Evolutionary conservation across 2,888 invertebrate species (phyloP).

Genomic region (Horisme vitalbata): DNA sequence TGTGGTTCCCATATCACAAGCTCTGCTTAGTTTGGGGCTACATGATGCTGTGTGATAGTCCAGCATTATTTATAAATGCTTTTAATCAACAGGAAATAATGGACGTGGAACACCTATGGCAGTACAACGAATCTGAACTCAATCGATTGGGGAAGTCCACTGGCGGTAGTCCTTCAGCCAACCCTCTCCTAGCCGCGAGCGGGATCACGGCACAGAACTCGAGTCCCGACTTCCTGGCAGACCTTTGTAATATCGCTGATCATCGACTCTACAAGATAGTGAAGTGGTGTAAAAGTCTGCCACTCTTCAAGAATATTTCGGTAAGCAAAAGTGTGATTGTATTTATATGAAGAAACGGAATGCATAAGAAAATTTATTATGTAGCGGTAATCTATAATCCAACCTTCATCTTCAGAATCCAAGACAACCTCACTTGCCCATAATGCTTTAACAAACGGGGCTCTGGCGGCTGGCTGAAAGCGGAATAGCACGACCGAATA

Average conservation of each 20-base stretch:
- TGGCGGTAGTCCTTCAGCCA: constrained; percentile 65
- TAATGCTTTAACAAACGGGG: too few species aligned
- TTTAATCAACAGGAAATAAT: constrained; percentile 91
- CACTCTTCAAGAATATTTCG: constrained; percentile 97
- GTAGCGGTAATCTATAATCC: too few species aligned
- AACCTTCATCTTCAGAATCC: too few species aligned
- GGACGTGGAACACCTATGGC: constrained; percentile 98
- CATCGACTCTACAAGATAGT: constrained; percentile 98
- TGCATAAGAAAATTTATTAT: too few species aligned
- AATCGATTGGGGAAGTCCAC: constrained; percentile 83
- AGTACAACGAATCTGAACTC: constrained; percentile 93
- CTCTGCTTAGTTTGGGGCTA: too few species aligned
- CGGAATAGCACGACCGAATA: too few species aligned
- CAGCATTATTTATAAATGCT: constrained; percentile 5
- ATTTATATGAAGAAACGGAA: too few species aligned
- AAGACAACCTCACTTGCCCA: too few species aligned
- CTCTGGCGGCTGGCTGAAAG: too few species aligned
- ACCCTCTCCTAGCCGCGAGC: constrained; percentile 73
- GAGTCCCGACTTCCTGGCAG: constrained; percentile 93
- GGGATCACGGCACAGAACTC: constrained; percentile 84
- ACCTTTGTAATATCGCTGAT: constrained; percentile 96
- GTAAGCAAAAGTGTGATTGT: too few species aligned
- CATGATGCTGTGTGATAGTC: too few species aligned
- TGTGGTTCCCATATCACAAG: too few species aligned
- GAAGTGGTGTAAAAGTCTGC: constrained; percentile 98